Base-by-base conservation (phyloP, 1,140 invertebrate genomes). In the Cyclargus thomasi region DNA sequence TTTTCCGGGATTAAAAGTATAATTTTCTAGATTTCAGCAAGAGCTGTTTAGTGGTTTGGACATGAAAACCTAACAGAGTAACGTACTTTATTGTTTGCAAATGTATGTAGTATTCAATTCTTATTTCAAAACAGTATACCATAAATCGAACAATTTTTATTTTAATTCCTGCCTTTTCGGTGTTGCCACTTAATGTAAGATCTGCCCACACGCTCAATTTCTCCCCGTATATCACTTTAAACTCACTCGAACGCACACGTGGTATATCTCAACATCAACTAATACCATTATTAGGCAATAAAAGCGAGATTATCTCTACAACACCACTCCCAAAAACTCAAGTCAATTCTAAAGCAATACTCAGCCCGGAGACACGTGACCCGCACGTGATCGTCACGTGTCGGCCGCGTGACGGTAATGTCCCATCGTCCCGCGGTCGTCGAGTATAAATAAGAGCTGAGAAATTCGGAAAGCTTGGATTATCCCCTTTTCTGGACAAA, bases 311-410 rank as follows among this genome's bases (percentile, higher is more conserved):
- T 57, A 29, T 57, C 53, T 65, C 22, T 35, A 53, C 39, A 65
- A 65, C 53, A 23, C 23, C 66, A 71, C 67, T 69, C 57, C 21
- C 39, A 70, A 68, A 59, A 69, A 69, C 63, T 67, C 70, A 76
- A 84, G 80, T 85, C 75, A 80, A 83, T 83, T 85, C 77, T 77
- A 82, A 81, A 78, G 64, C 73, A 76, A 85, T 83, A 69, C 72
- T 70, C 63, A 47, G 53, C 65, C 66, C 69, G 36, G 71, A 16
- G 67, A 17, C 75, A 47, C 78, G 79, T 73, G 77, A 21, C 74
- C 63, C 74, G 8, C 77, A 65, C 76, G 76, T 73, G 77, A 47
- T 11, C 10, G 8, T 47, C 77, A 73, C 76, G 76, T 66, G 77
- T 10, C 74, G 63, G 75, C 20, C 77, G 72, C 79, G 78, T 47